Evolutionary conservation across 2,797 vertebrate species (phyloP).

Genomic region (Alcedo atthis): DNA sequence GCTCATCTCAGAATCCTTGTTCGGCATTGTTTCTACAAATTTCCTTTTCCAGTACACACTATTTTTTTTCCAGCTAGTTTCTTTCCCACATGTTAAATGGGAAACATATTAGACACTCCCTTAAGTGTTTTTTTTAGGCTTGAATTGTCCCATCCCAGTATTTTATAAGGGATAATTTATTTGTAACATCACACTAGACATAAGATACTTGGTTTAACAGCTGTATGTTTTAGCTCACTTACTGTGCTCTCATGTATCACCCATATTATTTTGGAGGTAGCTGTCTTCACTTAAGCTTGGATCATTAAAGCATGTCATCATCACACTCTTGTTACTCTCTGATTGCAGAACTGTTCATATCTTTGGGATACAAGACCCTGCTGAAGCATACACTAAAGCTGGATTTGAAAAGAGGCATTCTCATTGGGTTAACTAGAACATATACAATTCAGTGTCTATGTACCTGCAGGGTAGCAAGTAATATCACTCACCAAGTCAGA

Average conservation of each 20-base stretch:
- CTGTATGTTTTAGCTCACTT: background rate
- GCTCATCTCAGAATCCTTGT: background rate
- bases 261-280: background rate
- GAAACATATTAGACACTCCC: background rate
- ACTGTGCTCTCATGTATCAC: background rate
- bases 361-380: background rate
- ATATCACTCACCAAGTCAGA: background rate
- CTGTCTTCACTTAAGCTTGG: background rate
- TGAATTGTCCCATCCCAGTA: background rate
- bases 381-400: background rate
- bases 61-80: background rate
- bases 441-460: fast-evolving
- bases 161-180: fast-evolving
- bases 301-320: background rate
- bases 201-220: background rate
- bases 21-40: background rate
- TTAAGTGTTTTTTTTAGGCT: background rate
- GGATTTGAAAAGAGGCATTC: too few species aligned
- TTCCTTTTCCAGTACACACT: background rate
- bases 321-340: background rate
- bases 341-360: background rate
- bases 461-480: background rate
- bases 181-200: background rate
- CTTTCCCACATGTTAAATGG: background rate
- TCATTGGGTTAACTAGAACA: background rate